Conservation (phyloP, 1,140 invertebrate species). For the Zaprionus taronus region DNA sequence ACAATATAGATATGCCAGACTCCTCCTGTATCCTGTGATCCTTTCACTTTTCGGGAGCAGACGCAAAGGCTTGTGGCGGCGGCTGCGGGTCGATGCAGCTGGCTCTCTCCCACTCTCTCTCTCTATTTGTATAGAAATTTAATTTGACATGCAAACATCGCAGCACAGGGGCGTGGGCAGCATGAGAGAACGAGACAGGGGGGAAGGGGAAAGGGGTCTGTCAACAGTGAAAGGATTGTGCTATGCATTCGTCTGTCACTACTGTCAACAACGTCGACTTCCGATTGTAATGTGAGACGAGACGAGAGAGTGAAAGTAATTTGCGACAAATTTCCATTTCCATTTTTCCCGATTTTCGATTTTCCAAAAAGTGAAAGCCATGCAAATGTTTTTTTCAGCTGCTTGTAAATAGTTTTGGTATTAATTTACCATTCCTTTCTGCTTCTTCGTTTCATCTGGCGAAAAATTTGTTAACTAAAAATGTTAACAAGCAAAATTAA, state of each 20-base stretch:
- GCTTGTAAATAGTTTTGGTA: conserved; percentile 30
- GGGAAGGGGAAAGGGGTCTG: conserved; percentile 10
- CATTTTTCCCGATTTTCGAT: conserved; percentile 23
- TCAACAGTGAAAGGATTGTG: conserved; percentile 70
- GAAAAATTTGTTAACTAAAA: conserved; percentile 65
- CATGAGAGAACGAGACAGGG: too few relatives aligned
- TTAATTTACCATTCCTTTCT: conserved; percentile 13
- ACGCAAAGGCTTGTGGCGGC: conserved; percentile 62
- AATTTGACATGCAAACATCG: conserved; percentile 81
- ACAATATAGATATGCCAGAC: neutral
- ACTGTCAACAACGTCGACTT: conserved; percentile 34
- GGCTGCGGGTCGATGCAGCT: conserved; percentile 66
- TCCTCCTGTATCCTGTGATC: conserved; percentile 20
- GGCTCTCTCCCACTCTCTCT: conserved; percentile 7
- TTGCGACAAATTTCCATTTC: conserved; percentile 76
- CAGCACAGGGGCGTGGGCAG: neutral
- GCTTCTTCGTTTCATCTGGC: conserved; percentile 29
- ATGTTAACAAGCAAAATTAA: conserved; percentile 79
- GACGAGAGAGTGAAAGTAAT: conserved; percentile 69
- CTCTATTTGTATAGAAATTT: conserved; percentile 77
- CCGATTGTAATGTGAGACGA: conserved; percentile 57
- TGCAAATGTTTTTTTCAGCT: conserved; percentile 74
- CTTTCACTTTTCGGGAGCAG: conserved; percentile 65
- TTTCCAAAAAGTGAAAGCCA: conserved; percentile 70
- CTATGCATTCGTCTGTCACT: conserved; percentile 29